Conservation (phyloP, 2,113 vertebrate genomes). For the Myotis lucifugus region DNA sequence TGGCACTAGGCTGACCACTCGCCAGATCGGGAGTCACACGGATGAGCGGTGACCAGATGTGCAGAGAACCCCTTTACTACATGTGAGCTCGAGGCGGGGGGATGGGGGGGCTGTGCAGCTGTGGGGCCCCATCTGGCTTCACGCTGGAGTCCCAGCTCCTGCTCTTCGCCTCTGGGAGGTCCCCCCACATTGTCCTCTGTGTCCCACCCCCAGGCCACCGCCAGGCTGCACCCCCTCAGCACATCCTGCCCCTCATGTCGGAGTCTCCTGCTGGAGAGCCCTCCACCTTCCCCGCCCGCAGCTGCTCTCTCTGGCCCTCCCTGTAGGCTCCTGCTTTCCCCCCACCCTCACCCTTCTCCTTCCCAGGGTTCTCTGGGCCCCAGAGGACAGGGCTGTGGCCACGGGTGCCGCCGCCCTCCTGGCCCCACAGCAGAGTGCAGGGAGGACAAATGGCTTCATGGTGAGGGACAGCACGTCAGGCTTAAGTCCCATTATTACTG, state of each 20-base stretch:
- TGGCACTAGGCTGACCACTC: neutral
- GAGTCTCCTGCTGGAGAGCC: neutral
- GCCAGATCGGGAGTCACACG: neutral
- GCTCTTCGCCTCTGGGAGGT: neutral
- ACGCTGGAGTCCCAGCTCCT: neutral
- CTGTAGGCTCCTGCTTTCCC: neutral
- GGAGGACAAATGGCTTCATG: neutral
- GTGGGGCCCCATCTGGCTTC: neutral
- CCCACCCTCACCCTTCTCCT: neutral
- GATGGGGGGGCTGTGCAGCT: too few species aligned
- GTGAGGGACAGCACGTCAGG: rapidly evolving
- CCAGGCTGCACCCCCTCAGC: too few species aligned
- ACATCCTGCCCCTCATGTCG: neutral
- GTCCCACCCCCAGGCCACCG: neutral
- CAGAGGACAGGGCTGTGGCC: neutral
- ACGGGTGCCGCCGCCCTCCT: neutral
- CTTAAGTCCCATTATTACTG: neutral
- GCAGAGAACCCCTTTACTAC: neutral
- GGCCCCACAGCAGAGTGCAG: neutral
- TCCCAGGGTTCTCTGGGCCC: neutral
- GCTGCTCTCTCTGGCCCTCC: neutral
- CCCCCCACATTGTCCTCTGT: too few species aligned
- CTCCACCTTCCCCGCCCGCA: rapidly evolving
- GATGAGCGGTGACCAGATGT: neutral
- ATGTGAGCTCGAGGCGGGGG: too few species aligned